These are phyloP conservation scores for Calliphora vomitoria DNA, from an alignment of 2,888 invertebrate species.

Conservation along the genomic window DNA sequence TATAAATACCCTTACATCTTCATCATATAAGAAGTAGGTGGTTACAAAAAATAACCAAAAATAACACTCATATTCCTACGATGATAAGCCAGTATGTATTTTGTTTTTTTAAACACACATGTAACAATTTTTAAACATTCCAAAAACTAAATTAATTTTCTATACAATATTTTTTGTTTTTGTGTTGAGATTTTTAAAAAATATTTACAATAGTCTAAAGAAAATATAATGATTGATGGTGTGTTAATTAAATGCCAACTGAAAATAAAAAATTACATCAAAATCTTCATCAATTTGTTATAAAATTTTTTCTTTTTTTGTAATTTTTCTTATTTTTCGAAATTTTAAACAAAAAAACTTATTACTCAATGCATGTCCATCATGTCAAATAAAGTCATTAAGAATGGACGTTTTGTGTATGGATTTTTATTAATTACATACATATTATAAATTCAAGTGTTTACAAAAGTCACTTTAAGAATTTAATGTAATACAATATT, in stretches of 20 bases:
- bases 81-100: too few species aligned
- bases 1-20: too few species aligned
- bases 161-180: neutral
- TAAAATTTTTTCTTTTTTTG: neutral
- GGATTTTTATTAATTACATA: constrained; percentile 22
- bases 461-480: neutral
- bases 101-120: too few species aligned
- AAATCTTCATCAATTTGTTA: constrained; percentile 15
- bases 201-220: constrained; percentile 22
- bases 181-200: neutral
- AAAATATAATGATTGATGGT: constrained; percentile 63
- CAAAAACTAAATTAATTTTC: constrained; percentile 32
- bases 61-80: too few species aligned
- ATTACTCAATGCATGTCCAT: constrained; percentile 29
- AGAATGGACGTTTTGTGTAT: neutral
- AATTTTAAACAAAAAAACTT: neutral
- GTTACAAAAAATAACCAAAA: too few species aligned
- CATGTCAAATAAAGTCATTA: constrained; percentile 45
- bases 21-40: too few species aligned
- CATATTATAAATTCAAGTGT: neutral
- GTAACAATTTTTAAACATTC: constrained; percentile 7
- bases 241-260: constrained; percentile 62
- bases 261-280: neutral
- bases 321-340: neutral
- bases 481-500: neutral